phyloP scores from a whole-genome alignment of 2,888 invertebrate genomes.

The Hirtodrosophila trivittata region DNA sequence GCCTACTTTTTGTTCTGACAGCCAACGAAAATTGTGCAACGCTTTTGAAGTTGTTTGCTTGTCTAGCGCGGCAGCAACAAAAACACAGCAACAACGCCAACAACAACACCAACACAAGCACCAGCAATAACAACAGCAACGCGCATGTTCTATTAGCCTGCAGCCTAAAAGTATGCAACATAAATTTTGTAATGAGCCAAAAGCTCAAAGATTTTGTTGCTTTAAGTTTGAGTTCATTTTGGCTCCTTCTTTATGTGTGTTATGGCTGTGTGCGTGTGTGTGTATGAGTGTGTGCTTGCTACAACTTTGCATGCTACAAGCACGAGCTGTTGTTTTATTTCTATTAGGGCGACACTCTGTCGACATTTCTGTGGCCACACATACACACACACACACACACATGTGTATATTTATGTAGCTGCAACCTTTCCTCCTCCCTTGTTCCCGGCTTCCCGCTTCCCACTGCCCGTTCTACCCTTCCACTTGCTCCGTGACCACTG shows the following conservation, averaged over 20 bases:
- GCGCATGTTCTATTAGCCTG: slow-evolving; percentile 29
- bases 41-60: slow-evolving; percentile 62
- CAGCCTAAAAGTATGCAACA: slow-evolving; percentile 49
- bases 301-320: slow-evolving; percentile 4
- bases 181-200: slow-evolving; percentile 42
- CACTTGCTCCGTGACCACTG: not conserved
- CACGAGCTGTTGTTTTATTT: slow-evolving; percentile 12
- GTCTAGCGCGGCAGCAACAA: slow-evolving; percentile 35
- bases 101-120: not conserved
- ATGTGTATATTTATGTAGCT: not conserved
- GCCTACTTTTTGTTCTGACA: slow-evolving; percentile 33
- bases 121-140: slow-evolving; percentile 6
- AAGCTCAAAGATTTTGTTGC: slow-evolving; percentile 11
- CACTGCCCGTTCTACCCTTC: no score
- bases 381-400: not conserved
- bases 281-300: not conserved
- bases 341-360: slow-evolving; percentile 47
- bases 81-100: slow-evolving; percentile 9
- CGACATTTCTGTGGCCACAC: slow-evolving; percentile 22
- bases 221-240: slow-evolving; percentile 31
- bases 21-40: slow-evolving; percentile 68
- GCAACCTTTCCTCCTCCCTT: not conserved
- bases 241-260: slow-evolving; percentile 2
- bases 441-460: no score
- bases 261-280: slow-evolving; percentile 6